Evolutionary conservation across 2,888 invertebrate species (phyloP).

Genomic region (Villa cingulata): DNA sequence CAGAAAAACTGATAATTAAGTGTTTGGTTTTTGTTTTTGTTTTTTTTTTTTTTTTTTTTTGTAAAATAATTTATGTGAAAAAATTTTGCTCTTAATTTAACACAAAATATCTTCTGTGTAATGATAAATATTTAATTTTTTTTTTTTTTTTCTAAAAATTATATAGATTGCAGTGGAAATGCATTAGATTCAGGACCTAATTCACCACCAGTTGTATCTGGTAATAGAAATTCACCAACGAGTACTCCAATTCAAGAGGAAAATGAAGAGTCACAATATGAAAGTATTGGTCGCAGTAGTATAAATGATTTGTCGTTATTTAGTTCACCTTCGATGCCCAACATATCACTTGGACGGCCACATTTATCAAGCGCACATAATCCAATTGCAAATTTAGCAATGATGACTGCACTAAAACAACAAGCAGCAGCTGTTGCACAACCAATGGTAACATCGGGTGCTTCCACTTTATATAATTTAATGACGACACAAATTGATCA

Average conservation of each 20-base stretch:
- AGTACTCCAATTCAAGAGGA: slow-evolving; percentile 69
- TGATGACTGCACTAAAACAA: slow-evolving; percentile 25
- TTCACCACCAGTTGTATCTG: slow-evolving; percentile 51
- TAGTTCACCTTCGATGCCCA: slow-evolving; percentile 93
- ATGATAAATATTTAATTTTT: background rate
- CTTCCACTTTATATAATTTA: slow-evolving; percentile 30
- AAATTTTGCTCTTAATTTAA: background rate
- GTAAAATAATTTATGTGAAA: background rate
- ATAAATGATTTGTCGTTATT: slow-evolving; percentile 67
- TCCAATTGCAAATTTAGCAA: slow-evolving; percentile 24
- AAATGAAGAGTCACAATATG: slow-evolving; percentile 54
- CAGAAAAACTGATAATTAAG: too few relatives aligned
- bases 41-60: background rate
- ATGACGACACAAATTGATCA: slow-evolving; percentile 17
- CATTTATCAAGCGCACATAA: slow-evolving; percentile 39
- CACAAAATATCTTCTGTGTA: background rate
- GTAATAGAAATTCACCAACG: slow-evolving; percentile 49
- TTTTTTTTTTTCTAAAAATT: background rate
- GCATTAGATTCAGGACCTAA: slow-evolving; percentile 65
- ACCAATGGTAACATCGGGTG: slow-evolving; percentile 19
- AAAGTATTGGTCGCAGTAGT: slow-evolving; percentile 49
- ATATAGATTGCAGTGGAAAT: slow-evolving; percentile 41
- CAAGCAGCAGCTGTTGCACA: slow-evolving; percentile 24
- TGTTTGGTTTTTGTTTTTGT: background rate
- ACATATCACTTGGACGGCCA: slow-evolving; percentile 84